Evolutionary conservation across 2,797 vertebrate species (phyloP), one percentile per base, ranked within the genome.

Genomic region (Antennarius maculatus): DNA sequence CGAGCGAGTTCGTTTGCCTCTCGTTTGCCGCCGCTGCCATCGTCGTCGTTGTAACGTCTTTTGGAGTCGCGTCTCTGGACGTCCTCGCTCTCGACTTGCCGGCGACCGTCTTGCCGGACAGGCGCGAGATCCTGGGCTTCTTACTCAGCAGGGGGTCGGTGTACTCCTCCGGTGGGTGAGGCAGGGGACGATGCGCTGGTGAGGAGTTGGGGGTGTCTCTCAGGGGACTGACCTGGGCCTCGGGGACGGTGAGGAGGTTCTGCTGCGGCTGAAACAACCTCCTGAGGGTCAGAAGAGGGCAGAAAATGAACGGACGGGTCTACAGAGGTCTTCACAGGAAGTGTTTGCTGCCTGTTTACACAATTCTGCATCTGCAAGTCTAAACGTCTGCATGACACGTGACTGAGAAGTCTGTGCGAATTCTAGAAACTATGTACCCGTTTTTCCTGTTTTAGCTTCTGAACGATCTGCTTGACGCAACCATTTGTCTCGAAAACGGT

Each of bases 71-170:
- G 3, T 86, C 84, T 2, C 92, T 88, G 45, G 92, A 71, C 0
- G 74, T 46, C 3, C 69, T 91, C 39, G 72, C n/a, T 43, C 46
- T 59, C 0, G 63, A 69, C 60, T 88, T 93, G 66, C 92, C 92
- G 0, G 92, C 91, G 46, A 87, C 86, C 1, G 83, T 66, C 70
- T 94, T 93, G 78, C 92, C 92, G 3, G 93, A 82, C 64, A 95
- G 54, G 61, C 92, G 96, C 0, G 96, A 97, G 52, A 98, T 94
- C 74, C 97, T 86, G 63, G 93, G 94, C 77, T 95, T 96, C 85
- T 97, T 98, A 80, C 67, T 94, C 76, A 89, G 85, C 76, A 95
- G 60, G 0, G 95, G 95, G 71, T 97, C 95, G 0, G 94, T 94
- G 78, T 95, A 95, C 6, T 97, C 96, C 54, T 90, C 76, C 0